Base-by-base conservation (phyloP, 2,797 vertebrate species). In the Momotus momota region DNA sequence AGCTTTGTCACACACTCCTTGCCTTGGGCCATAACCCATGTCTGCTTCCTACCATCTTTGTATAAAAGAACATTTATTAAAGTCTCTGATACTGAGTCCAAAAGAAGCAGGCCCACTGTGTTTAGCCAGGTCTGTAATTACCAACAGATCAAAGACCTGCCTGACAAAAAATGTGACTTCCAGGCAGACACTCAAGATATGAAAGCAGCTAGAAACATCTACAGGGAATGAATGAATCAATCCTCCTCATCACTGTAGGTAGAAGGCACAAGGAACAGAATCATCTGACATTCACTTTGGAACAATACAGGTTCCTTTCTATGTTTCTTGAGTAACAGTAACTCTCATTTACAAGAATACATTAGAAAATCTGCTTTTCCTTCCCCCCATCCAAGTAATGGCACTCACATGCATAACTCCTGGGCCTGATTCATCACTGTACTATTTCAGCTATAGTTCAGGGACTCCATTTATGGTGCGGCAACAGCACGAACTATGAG, bases 381-480 rank as follows among this genome's bases (percentile, higher is more conserved):
- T 62, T 51, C 14, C 8, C 5, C 10, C 35, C 35, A 35, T 35
- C 29, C 16, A 93, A 67, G 60, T 57, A 82, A 85, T n/a, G 48
- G 49, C 49, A 93, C 18, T 81, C 40, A 77, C 26, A 64, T 2
- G 2, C 55, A 61, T 1, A 0, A 52, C 35, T 95, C 45, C 83
- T 62, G 27, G 43, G 33, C 48, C 67, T 92, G 83, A 94, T 71
- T 96, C 86, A 93, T 82, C 10, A 2, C 15, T 26, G 13, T 51
- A 33, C 84, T 75, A 88, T 38, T 96, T 88, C 79, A 94, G 27
- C 35, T 87, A 88, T 94, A 48, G 86, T 88, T 95, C 33, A 66
- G 48, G 26, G 27, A 70, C 31, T 66, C 20, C 49, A 66, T 77
- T 79, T 77, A 45, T 61, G 83, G 41, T 27, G 48, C 54, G 25